Base-by-base conservation (phyloP, 2,113 vertebrate species). In the Heptranchias perlo region DNA sequence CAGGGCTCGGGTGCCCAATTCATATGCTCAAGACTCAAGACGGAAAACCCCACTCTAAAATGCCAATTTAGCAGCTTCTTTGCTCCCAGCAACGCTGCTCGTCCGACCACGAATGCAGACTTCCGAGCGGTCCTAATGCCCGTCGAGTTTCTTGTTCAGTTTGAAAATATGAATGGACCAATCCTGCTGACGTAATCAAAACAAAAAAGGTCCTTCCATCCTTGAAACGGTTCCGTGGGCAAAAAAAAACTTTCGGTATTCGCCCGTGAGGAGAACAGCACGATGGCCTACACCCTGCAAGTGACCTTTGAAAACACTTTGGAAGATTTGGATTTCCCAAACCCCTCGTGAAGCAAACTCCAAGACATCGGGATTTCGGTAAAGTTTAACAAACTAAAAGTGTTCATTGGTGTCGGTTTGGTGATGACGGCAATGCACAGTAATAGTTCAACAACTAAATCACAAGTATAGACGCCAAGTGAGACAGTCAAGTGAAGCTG, bases 131-230 rank as follows among this genome's bases (percentile, higher is more conserved):
- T 94, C 92, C 92, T 67, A 94, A 14, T 1, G 58, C 62, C 92
- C 62, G 35, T 7, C 49, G 2, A 0, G 1, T 16, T 18, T 6
- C 31, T 14, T 31, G 23, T 23, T 93, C 54, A 64, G 58, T 23
- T 65, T 64, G 62, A 94, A 94, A 94, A 65, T 94, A 94, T 94
- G 92, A 94, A 94, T 94, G 92, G 92, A 23, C n/a, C 61, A 64
- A 65, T 94, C n/a, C 92, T 64, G 39, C 92, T 94, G 92, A 94
- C 62, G 92, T 94, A 44, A 94, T 39, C 61, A 94, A 65, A 67
- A 94, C 35, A 92, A 14, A 44, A n/a, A 52, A 25, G 28, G 6
- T 28, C 47, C 44, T 28, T 25, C 35, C 87, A n/a, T 23, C 52
- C 54, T 35, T 92, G 28, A 35, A 61, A n/a, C 52, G 31, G 87